Base-by-base conservation (phyloP, 2,797 vertebrate genomes). In the Tolypeutes matacus region DNA sequence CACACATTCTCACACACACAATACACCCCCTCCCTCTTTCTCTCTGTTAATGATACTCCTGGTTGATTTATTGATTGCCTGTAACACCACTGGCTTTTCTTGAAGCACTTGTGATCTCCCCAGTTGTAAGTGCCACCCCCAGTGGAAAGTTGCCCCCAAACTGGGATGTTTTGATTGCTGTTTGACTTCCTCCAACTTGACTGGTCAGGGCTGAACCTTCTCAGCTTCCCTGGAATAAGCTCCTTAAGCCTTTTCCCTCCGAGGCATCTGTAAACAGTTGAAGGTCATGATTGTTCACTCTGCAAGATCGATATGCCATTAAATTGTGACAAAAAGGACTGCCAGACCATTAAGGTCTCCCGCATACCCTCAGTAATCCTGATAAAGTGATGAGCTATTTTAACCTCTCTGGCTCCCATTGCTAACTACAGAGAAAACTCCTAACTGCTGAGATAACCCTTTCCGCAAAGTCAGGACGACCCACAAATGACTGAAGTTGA, bases 261-360 rank as follows among this genome's bases (percentile, higher is more conserved):
- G 96, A 98, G 98, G 91, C 93, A 95, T 98, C 97, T 97, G 92
- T 98, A 98, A 98, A 97, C 86, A 95, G 94, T 89, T 98, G 98
- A 98, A 98, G 97, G 98, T 98, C 98, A 97, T 97, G 97, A 97
- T 96, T 97, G 98, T 97, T 98, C 98, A 95, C 97, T 98, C 11
- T 96, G 2, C 91, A 97, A 97, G 96, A 98, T 98, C 98, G 97
- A 98, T 98, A 98, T 92, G 96, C 97, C 96, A 98, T 98, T 98
- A 98, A 97, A 98, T 96, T 98, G 97, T 98, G 97, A 98, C 97
- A 98, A 98, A 98, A 98, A 98, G 91, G 91, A 96, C 97, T 97
- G 97, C 94, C 93, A 97, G 94, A 95, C 95, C 98, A 98, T 98
- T 98, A 98, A 97, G 95, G 97, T 92, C 96, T 97, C 97, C 97